Base-by-base conservation (phyloP, 2,797 vertebrate species). In the Danio aesculapii region DNA sequence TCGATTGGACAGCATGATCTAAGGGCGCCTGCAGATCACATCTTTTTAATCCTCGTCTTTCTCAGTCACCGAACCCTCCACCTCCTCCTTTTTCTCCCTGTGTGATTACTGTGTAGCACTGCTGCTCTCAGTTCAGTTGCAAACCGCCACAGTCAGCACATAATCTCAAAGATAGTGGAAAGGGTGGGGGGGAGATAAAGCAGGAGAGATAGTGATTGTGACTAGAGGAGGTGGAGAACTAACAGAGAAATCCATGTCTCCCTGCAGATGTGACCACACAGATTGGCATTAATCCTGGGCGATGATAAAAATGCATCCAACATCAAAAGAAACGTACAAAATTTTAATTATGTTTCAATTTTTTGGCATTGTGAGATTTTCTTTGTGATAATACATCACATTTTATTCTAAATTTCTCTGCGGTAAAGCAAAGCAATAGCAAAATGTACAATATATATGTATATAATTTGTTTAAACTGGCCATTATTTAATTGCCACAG, bases 61-160 rank as follows among this genome's bases (percentile, higher is more conserved):
- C 74, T 71, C 75, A 80, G 75, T 57, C 80, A 10, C 44, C 57
- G 84, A 64, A 84, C 0, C 2, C 8, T 81, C 71, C 71, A 77
- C 50, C 46, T 43, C 61, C 9, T 75, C 77, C 79, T 66, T 75
- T 77, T 78, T 79, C 88, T 5, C 43, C 3, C 50, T 1, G 17
- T 58, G 61, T n/a, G 19, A 73, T 71, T 59, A 86, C 86, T 81
- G 68, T 78, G 76, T 84, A 44, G 13, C 44, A 19, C 73, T 64
- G 46, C 59, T 72, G 61, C 41, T 50, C 83, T 83, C 66, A 89
- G 84, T 84, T 75, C 84, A 80, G 61, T 83, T 86, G 75, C 88
- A 93, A 93, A 93, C 89, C 89, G 92, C 92, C 87, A 90, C 88
- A 89, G 92, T 95, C 94, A 94, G 93, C 94, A 93, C 69, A 92